These are phyloP conservation scores for Parnassius mnemosyne DNA, from an alignment of 2,888 invertebrate species.

Conservation along the genomic window DNA sequence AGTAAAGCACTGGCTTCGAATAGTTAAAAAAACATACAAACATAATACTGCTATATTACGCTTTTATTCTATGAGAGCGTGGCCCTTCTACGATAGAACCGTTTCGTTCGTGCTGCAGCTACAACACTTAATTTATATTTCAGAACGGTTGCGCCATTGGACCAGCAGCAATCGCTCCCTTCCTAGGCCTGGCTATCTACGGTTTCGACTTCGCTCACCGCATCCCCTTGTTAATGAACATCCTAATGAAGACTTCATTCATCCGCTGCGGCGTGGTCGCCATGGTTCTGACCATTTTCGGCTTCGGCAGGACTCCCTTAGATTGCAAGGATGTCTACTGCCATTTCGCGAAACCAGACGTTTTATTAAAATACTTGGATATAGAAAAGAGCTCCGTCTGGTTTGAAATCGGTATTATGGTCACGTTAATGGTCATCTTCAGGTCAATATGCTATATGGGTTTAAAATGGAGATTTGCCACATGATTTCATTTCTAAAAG, in stretches of 20 bases:
- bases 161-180: conserved; percentile 83
- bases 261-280: conserved; percentile 84
- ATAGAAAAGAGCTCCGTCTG: conserved; percentile 79
- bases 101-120: too few relatives aligned
- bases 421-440: conserved; percentile 78
- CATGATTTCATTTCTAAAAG: conserved; percentile 44
- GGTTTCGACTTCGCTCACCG: conserved; percentile 85
- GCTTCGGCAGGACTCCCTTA: conserved; percentile 79
- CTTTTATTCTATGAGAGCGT: too few relatives aligned
- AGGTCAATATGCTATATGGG: conserved; percentile 80
- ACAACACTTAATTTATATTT: conserved; percentile 34
- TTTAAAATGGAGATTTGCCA: conserved; percentile 76
- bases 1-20: too few relatives aligned
- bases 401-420: conserved; percentile 76
- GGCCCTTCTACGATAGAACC: too few relatives aligned
- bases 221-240: conserved; percentile 81
- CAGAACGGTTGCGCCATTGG: conserved; percentile 86
- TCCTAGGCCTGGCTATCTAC: conserved; percentile 84
- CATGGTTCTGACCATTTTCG: conserved; percentile 82
- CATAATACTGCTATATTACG: too few relatives aligned
- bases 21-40: too few relatives aligned
- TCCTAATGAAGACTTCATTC: conserved; percentile 84
- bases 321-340: conserved; percentile 83
- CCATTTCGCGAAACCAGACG: conserved; percentile 83
- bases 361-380: conserved; percentile 81